Conservation (phyloP, 2,888 invertebrate species). For the Bursaphelenchus okinawaensis region DNA sequence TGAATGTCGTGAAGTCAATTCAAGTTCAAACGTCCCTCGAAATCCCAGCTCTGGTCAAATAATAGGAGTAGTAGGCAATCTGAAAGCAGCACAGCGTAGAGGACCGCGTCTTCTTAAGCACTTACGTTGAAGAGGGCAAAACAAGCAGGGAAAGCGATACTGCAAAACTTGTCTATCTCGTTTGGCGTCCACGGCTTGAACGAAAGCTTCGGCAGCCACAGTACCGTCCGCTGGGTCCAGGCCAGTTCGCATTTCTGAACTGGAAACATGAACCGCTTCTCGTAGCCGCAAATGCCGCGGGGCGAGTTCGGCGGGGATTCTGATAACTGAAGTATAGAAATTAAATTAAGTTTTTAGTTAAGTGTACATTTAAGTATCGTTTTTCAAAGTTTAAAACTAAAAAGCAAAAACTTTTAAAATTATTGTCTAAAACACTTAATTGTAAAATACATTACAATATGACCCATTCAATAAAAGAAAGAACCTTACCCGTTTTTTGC, state of each 20-base stretch:
- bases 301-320: constrained; percentile 23
- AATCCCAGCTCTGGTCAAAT: constrained; percentile 27
- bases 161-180: constrained; percentile 47
- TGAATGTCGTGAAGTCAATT: neutral
- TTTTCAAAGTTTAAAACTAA: constrained; percentile 1
- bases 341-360: too few species aligned
- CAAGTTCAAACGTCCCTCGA: neutral
- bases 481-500: constrained; percentile 33
- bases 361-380: too few species aligned
- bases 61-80: constrained; percentile 56
- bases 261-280: constrained; percentile 52
- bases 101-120: constrained; percentile 9
- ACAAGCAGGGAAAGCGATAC: constrained; percentile 50
- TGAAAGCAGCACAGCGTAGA: constrained; percentile 16
- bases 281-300: constrained; percentile 43
- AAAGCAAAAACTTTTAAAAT: constrained; percentile 7
- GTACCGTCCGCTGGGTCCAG: constrained; percentile 19
- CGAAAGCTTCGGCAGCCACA: constrained; percentile 16
- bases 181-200: constrained; percentile 42
- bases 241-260: constrained; percentile 26
- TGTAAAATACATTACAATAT: constrained; percentile 2
- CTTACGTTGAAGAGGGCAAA: constrained; percentile 57
- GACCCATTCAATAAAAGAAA: too few species aligned
- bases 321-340: constrained; percentile 6
- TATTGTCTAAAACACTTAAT: neutral